Evolutionary conservation across 2,113 vertebrate species (phyloP), one percentile per base, ranked within the genome.

Genomic region (Gila orcuttii): DNA sequence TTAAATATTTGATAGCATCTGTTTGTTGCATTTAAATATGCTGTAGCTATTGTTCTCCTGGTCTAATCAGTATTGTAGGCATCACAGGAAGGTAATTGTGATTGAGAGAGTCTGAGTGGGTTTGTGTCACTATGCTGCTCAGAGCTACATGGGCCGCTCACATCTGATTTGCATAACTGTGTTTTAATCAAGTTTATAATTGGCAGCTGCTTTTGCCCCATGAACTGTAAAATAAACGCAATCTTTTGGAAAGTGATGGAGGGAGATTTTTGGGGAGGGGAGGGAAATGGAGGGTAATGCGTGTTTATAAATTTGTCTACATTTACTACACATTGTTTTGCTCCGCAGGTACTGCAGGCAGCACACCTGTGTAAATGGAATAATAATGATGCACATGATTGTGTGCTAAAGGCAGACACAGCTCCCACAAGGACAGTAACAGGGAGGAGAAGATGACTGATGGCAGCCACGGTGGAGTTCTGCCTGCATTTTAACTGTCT

Each of bases 101-200:
- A 87, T 84, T 55, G 50, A 88, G 90, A 83, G 73, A 87, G 85
- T 82, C 11, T 85, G 79, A 71, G 21, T 68, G 76, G 52, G 83
- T 78, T 81, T 82, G 39, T 75, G 52, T n/a, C 52, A 50, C 79
- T 84, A 79, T 3, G 64, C 84, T 60, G 68, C 17, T 45, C 28
- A 83, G 64, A 1, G 86, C 85, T 85, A 86, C 42, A 82, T 78
- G 79, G 69, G 79, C 28, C 15, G 39, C 50, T 47, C 39, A 66
- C 52, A 23, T 7, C 76, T 71, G 62, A 85, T 89, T 89, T 87
- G 85, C 89, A 88, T 88, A 86, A 52, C 50, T 74, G 57, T 89
- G 87, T 87, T 71, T 81, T 86, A 87, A 87, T 91, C 85, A 88
- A 81, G 79, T 89, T 86, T 81, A 83, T 62, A 86, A 87, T 89